These are phyloP conservation scores for Brevimyrus niger DNA, from an alignment of 2,113 vertebrate species.

Conservation along the genomic window DNA sequence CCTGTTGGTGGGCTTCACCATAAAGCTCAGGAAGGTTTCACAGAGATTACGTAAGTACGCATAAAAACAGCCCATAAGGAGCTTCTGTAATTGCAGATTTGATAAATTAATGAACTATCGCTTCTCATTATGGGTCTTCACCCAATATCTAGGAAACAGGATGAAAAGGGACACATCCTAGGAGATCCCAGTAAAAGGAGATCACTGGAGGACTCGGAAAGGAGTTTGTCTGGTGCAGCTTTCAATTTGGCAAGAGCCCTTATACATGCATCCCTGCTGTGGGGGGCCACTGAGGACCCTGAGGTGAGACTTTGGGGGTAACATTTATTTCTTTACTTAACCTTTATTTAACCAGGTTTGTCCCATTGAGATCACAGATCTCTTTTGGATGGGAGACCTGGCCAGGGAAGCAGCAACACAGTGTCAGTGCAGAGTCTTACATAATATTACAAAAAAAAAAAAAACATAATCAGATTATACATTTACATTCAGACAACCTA, in stretches of 20 bases:
- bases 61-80: neutral
- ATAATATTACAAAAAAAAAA: no score
- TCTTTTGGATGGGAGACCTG: no score
- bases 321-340: no score
- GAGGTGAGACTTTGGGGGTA: slow-evolving; percentile 13
- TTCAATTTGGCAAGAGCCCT: slow-evolving; percentile 24
- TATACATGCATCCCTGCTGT: slow-evolving; percentile 34
- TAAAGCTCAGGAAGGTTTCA: slow-evolving; percentile 23
- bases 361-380: no score
- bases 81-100: neutral
- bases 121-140: neutral
- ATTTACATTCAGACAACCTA: no score
- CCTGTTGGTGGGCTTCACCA: slow-evolving; percentile 13
- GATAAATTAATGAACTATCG: neutral
- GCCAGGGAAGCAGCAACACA: no score
- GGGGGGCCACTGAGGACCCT: slow-evolving; percentile 15
- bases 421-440: no score
- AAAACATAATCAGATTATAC: no score
- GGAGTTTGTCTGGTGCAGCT: slow-evolving; percentile 26
- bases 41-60: slow-evolving; percentile 7
- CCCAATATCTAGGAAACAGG: neutral
- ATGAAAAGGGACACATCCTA: slow-evolving; percentile 24
- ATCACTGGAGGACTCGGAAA: slow-evolving; percentile 2
- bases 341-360: no score
- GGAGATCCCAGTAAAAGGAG: slow-evolving; percentile 20